Base-by-base conservation (phyloP, 2,797 vertebrate genomes). In the Rhynchotus rufescens region DNA sequence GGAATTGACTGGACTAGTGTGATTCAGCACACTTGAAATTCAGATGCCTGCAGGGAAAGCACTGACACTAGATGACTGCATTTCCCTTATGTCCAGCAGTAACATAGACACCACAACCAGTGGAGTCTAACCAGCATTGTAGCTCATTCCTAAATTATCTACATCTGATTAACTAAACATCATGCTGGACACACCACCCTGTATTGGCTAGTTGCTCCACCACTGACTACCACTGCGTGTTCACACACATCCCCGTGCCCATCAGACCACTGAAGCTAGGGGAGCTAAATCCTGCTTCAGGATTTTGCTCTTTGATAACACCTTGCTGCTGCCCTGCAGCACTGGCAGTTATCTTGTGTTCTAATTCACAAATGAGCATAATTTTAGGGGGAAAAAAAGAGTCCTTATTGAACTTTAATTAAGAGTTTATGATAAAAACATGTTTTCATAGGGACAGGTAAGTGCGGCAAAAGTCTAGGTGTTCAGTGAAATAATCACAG, bases 1-100 rank as follows among this genome's bases (percentile, higher is more conserved):
- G 40, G 1, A 1, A 47, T 0, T 52, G 28, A 15, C 61, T 45
- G 6, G 44, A n/a, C 54, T 4, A 6, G 25, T 2, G 52, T 49
- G 30, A 73, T 83, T 52, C 26, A 49, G 47, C 12, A 59, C 38
- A 44, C 12, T 4, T 47, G 42, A 32, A 57, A n/a, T 81, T 85
- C 69, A 80, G 23, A n/a, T 65, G 47, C 47, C 28, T 66, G 2
- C 11, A 47, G 9, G 9, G 10, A 26, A 34, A 17, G 21, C 60
- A 71, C 17, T 9, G 49, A 66, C 1, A 11, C 15, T 16, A 72
- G 15, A 1, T 72, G 4, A 23, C 60, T 88, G 5, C 34, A n/a
- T 51, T 79, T 69, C 56, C 51, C 44, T 6, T 15, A 67, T 1
- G 2, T 49, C 25, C 12, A 78, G 57, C 4, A 69, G 52, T 73